phyloP scores from a whole-genome alignment of 2,797 vertebrate genomes.

The Urophycis tenuis region DNA sequence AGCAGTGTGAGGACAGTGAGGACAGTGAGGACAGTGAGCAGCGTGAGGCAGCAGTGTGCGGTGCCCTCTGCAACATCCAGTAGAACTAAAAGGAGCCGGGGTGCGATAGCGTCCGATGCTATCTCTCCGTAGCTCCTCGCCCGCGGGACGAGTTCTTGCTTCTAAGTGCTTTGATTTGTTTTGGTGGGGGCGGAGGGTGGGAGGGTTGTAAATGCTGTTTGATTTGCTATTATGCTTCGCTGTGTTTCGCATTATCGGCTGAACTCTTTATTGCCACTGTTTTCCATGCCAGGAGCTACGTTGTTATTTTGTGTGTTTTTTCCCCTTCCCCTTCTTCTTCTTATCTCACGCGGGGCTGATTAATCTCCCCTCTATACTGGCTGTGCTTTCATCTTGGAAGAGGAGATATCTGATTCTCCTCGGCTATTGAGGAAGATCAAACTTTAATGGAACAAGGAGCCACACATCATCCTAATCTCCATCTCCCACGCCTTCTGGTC shows the following conservation, averaged over 20 bases:
- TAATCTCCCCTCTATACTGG: constrained; percentile 67
- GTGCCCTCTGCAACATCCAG: constrained; percentile 57
- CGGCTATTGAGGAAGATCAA: constrained; percentile 72
- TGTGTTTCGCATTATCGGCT: constrained; percentile 68
- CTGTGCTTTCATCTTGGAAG: constrained; percentile 69
- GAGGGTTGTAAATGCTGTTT: constrained; percentile 53
- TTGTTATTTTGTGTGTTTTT: constrained; percentile 26
- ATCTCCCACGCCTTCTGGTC: constrained; percentile 61
- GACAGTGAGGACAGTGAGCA: constrained; percentile 66
- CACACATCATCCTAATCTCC: constrained; percentile 69
- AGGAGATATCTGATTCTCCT: constrained; percentile 69
- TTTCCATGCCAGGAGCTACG: constrained; percentile 67
- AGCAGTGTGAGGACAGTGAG: constrained; percentile 65
- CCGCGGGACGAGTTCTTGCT: constrained; percentile 42
- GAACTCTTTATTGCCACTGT: constrained; percentile 70
- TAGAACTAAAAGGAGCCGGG: constrained; percentile 60
- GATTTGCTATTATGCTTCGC: constrained; percentile 64
- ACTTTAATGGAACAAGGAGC: constrained; percentile 72
- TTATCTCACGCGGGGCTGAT: constrained; percentile 67
- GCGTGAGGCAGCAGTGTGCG: constrained; percentile 58
- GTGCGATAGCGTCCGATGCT: constrained; percentile 28
- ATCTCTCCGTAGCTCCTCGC: constrained; percentile 53
- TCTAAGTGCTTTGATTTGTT: constrained; percentile 60
- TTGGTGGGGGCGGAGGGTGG: constrained; percentile 17
- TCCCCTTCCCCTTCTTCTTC: constrained; percentile 27